These are phyloP conservation scores for Anastrepha obliqua DNA, from an alignment of 1,140 invertebrate genomes.

Conservation along the genomic window DNA sequence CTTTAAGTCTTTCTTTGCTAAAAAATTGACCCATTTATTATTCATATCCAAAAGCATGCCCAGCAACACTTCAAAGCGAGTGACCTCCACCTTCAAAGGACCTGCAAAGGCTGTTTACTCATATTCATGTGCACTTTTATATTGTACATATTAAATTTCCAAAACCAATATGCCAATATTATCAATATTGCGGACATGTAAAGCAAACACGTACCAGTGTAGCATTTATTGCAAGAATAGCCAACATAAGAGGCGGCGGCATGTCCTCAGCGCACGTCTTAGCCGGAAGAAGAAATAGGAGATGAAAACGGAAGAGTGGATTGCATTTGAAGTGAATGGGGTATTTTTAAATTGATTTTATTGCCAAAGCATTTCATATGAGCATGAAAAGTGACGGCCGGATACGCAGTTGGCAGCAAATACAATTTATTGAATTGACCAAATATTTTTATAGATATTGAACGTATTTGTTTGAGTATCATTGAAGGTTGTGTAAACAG, in stretches of 20 bases:
- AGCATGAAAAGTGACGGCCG: constrained; percentile 22
- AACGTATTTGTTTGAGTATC: constrained; percentile 22
- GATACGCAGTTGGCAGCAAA: background rate
- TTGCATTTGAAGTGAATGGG: constrained; percentile 28
- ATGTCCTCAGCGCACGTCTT: background rate
- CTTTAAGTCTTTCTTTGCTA: background rate
- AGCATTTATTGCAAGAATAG: background rate
- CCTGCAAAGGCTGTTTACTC: background rate
- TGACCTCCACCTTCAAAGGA: background rate
- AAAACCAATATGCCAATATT: constrained; percentile 46
- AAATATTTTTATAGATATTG: background rate
- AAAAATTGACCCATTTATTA: constrained; percentile 30
- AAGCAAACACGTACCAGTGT: constrained; percentile 10
- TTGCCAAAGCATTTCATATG: constrained; percentile 44
- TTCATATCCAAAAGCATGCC: constrained; percentile 35
- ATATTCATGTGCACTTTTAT: background rate
- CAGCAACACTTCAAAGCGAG: background rate
- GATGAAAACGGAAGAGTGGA: background rate
- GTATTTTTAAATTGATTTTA: constrained; percentile 52
- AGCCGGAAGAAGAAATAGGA: background rate
- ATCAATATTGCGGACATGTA: constrained; percentile 51
- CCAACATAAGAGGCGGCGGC: background rate
- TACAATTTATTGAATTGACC: constrained; percentile 41
- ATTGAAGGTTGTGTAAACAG: constrained; percentile 32
- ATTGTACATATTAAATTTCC: constrained; percentile 26